Base-by-base conservation (phyloP, 1,140 invertebrate species). In the Macrostomum lignano region DNA sequence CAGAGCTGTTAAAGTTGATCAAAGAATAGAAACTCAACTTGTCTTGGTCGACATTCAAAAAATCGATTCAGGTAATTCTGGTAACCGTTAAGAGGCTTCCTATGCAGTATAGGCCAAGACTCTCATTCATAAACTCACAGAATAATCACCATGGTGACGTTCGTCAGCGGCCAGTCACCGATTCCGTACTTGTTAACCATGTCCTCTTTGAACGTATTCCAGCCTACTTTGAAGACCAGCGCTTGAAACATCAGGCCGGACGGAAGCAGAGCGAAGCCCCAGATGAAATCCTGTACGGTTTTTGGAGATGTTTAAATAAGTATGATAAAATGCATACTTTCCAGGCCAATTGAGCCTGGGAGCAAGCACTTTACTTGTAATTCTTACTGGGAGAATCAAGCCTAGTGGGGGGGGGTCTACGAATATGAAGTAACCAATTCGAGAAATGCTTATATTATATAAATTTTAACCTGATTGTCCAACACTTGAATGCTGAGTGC, bases 221-320 rank as follows among this genome's bases (percentile, higher is more conserved):
- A 37, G 7, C 48, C 48, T 24, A 41, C 45, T 6, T 15, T 33
- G 22, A 49, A 38, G 0, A 46, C 47, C 42, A 51, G 43, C 3
- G 29, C 22, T 24, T 42, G 38, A 4, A 48, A 28, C 41, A 49
- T 46, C 17, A 47, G 11, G 2, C 47, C 48, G 25, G 44, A 48
- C 1, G 49, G 37, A 7, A 51, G 38, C 2, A 51, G 40, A 2
- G 46, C 46, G 25, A 48, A 51, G 6, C 42, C 43, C 47, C 48
- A 51, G 4, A 49, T 46, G 29, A 47, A 49, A 30, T 51, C 48
- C 47, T 51, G 24, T 17, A 35, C 32, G 21, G 10, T n/a, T 24
- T 11, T 32, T 3, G 3, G 19, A 15, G 4, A 6, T 14, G 11
- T 26, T 17, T 6, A 6, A 6, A 17, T 17, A 14, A 22, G 4